phyloP scores from a whole-genome alignment of 2,113 vertebrate species.

The Cebus imitator region DNA sequence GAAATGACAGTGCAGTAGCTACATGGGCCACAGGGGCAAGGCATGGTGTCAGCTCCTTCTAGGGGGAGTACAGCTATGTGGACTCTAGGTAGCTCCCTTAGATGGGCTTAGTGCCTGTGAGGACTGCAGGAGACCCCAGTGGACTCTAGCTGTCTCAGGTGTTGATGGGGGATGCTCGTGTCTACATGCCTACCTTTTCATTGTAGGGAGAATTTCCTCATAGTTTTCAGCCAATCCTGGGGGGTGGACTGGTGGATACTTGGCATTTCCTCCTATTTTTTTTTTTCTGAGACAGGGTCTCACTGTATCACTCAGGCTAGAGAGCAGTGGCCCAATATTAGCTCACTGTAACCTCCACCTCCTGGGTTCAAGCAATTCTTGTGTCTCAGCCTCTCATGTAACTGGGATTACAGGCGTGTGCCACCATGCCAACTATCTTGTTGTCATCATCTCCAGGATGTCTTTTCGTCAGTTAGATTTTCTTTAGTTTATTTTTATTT shows the following conservation, averaged over 20 bases:
- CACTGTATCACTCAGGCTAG: not conserved
- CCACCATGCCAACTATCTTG: not conserved
- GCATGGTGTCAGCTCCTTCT: not conserved
- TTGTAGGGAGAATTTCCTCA: not conserved
- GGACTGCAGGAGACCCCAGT: not conserved
- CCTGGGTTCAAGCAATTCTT: not conserved
- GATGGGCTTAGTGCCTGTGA: not conserved
- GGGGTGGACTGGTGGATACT: not conserved
- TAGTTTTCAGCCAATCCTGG: not conserved
- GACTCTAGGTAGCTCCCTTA: not conserved
- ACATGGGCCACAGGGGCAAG: not conserved
- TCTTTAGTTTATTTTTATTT: not conserved
- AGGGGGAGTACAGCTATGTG: not conserved
- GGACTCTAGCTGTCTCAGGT: not conserved
- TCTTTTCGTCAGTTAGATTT: not conserved
- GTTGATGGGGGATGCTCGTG: not conserved
- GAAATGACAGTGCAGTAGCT: not conserved
- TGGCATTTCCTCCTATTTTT: not conserved
- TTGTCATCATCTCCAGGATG: not conserved
- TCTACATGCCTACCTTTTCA: not conserved
- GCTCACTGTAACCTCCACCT: not conserved
- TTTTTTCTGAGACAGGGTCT: not conserved
- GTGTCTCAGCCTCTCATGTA: not conserved
- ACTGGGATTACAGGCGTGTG: not conserved
- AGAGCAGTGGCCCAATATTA: not conserved